phyloP scores from a whole-genome alignment of 2,797 vertebrate species.

The Netta rufina region DNA sequence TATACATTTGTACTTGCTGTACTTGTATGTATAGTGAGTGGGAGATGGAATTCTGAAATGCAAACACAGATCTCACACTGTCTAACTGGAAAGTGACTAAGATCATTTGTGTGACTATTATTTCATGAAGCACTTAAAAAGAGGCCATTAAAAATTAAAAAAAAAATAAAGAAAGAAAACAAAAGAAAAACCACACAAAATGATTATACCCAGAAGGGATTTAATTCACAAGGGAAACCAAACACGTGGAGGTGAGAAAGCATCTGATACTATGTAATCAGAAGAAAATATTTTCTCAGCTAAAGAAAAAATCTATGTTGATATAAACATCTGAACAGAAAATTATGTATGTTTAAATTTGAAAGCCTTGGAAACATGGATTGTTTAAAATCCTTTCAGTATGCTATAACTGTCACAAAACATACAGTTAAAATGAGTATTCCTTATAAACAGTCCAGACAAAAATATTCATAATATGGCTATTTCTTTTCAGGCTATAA shows the following conservation, averaged over 20 bases:
- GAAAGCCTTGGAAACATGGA: not conserved
- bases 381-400: not conserved
- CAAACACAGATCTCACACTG: slow-evolving; percentile 18
- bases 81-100: slow-evolving; percentile 54
- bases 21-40: slow-evolving; percentile 23
- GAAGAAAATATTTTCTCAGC: not conserved
- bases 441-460: not conserved
- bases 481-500: not conserved
- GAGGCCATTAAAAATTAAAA: not conserved
- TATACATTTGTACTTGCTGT: not conserved
- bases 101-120: slow-evolving; percentile 38
- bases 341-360: not conserved
- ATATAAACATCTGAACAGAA: slow-evolving; percentile 18
- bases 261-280: not conserved
- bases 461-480: not conserved
- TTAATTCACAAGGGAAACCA: slow-evolving; percentile 43
- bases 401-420: not conserved
- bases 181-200: not conserved
- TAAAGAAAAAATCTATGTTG: not conserved
- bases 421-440: not conserved
- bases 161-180: not conserved
- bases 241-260: slow-evolving; percentile 9
- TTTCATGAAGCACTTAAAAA: slow-evolving; percentile 24
- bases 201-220: not conserved
- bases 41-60: slow-evolving; percentile 36